Conservation (phyloP, 2,888 invertebrate genomes). For the Eristalis pertinax region DNA sequence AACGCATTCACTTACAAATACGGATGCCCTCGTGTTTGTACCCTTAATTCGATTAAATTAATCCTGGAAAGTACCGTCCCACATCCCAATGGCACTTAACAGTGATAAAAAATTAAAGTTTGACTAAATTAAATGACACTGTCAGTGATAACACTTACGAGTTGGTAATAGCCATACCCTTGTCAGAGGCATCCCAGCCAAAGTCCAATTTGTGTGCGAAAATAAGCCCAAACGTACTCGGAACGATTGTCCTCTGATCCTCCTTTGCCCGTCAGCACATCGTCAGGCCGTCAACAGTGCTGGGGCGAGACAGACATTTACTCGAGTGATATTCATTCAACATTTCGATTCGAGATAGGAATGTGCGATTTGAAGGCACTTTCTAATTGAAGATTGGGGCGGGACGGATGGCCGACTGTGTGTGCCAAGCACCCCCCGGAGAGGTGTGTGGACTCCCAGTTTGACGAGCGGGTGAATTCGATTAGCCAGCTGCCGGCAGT, state of each 20-base stretch:
- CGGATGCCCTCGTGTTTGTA: background rate
- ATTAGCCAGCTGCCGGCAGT: background rate
- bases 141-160: slow-evolving; percentile 10
- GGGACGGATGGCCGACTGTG: background rate
- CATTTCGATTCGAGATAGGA: background rate
- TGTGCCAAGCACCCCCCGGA: background rate
- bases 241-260: background rate
- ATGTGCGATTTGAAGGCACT: background rate
- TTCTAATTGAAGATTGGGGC: background rate
- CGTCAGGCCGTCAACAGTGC: background rate
- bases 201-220: background rate
- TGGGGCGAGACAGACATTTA: background rate
- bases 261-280: background rate
- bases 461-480: background rate
- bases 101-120: slow-evolving; percentile 7
- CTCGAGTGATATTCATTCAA: background rate
- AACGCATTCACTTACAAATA: background rate
- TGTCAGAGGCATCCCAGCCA: background rate
- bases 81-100: slow-evolving; percentile 3
- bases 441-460: background rate
- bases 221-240: background rate
- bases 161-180: background rate
- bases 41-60: slow-evolving; percentile 1
- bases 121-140: slow-evolving; percentile 6
- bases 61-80: background rate